Evolutionary conservation across 2,888 invertebrate genomes (phyloP).

Genomic region (Ophonus ardosiacus): DNA sequence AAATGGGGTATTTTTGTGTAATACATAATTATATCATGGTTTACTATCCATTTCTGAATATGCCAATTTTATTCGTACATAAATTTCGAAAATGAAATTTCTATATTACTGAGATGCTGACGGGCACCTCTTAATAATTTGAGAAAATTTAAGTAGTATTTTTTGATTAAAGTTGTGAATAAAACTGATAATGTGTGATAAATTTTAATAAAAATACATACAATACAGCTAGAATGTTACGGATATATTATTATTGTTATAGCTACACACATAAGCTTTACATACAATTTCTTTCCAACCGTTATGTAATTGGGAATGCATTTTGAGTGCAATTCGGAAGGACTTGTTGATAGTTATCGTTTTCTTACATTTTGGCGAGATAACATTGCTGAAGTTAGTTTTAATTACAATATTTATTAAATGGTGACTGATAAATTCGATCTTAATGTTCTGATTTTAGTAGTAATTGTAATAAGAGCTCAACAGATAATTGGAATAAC

Average conservation of each 20-base stretch:
- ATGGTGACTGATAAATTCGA: neutral
- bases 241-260: slow-evolving; percentile 38
- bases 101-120: no score
- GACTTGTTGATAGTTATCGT: slow-evolving; percentile 17
- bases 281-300: slow-evolving; percentile 17
- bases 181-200: neutral
- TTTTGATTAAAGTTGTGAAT: no score
- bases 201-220: neutral
- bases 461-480: no score
- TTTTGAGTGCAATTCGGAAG: slow-evolving; percentile 29
- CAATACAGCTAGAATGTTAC: slow-evolving; percentile 31
- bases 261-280: slow-evolving; percentile 43
- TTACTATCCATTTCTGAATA: no score
- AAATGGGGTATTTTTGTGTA: no score
- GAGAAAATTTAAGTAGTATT: no score
- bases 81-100: no score
- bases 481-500: no score
- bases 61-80: no score
- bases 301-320: slow-evolving; percentile 43
- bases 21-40: no score
- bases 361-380: slow-evolving; percentile 33
- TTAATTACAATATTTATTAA: neutral
- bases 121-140: no score
- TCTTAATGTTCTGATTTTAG: no score
- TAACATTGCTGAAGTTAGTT: slow-evolving; percentile 49